Evolutionary conservation across 2,113 vertebrate species (phyloP).

Genomic region (Muscicapa adusta): DNA sequence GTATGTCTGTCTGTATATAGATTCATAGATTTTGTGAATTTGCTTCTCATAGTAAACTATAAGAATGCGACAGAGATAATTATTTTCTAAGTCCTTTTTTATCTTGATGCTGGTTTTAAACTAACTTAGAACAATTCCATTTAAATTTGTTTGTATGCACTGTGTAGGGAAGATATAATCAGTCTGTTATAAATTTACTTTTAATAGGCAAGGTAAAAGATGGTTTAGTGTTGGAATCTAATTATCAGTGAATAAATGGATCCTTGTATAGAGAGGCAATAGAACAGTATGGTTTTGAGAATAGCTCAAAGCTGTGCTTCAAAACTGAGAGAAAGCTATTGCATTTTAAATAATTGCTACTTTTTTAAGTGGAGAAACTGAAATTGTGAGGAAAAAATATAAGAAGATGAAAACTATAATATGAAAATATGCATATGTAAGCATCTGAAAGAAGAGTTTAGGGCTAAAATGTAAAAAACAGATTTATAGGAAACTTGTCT

Average conservation of each 20-base stretch:
- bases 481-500: not conserved
- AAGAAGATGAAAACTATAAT: not conserved
- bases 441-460: not conserved
- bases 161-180: conserved; percentile 27
- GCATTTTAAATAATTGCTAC: conserved; percentile 4
- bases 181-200: conserved; percentile 47
- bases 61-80: not conserved
- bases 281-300: not conserved
- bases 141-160: conserved; percentile 22
- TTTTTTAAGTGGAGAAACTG: not conserved
- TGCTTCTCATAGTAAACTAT: not conserved
- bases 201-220: conserved; percentile 51
- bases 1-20: not conserved
- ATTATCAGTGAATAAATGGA: conserved; percentile 40
- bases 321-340: not conserved
- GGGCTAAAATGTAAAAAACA: not conserved
- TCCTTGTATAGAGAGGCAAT: not conserved
- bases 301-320: not conserved
- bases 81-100: not conserved
- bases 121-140: conserved; percentile 29
- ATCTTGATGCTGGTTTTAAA: not conserved
- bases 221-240: conserved; percentile 40
- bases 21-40: not conserved
- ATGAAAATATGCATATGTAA: not conserved
- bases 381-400: not conserved